Evolutionary conservation across 2,888 invertebrate species (phyloP), one percentile per base, ranked within the genome.

Genomic region (Diachrysia chrysitis): DNA sequence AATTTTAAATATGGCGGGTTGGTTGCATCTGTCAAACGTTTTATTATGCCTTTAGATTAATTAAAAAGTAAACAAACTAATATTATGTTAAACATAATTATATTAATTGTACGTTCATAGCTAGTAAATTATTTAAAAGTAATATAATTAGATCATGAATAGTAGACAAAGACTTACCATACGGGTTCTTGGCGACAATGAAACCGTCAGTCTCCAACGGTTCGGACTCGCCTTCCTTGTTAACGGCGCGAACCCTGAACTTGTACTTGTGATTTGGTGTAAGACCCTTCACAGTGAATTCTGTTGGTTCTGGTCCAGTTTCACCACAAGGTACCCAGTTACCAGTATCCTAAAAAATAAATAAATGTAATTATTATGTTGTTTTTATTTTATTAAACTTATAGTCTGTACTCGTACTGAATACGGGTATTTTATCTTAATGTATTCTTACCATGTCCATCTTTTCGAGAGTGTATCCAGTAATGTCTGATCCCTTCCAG

Each of bases 241-340:
- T 99, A 64, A 99, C 98, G 37, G 99, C 99, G 79, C 98, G 98
- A 0, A 99, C 99, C 77, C 99, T 97, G 96, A 99, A 99, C 95
- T 99, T 99, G 95, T 99, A 99, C 90, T 99, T 98, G 95, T 99
- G 98, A 93, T 99, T 98, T 48, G 99, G 98, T 14, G 98, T 99
- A 76, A 99, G 95, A 63, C 98, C 98, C 92, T 98, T 97, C 88
- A 99, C 98, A 71, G 97, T 97, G 92, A 98, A 98, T 80, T 96
- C 96, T 66, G 96, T 97, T 76, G 97, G 97, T 82, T 97, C 96
- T 14, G 98, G 97, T 7, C 98, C 98, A 62, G 97, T 98, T 94
- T 99, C 99, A 59, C 98, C 99, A 63, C 98, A 99, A 23, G 99
- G 98, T 78, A 99, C 97, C 99, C 99, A 99, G 87, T 99, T 96